A percentile compares a stretch with the other conserved stretches of the same genome.
These are phyloP conservation scores for Pollenia griseotomentosa DNA, from an alignment of 2,888 invertebrate genomes.

Conservation along the genomic window DNA sequence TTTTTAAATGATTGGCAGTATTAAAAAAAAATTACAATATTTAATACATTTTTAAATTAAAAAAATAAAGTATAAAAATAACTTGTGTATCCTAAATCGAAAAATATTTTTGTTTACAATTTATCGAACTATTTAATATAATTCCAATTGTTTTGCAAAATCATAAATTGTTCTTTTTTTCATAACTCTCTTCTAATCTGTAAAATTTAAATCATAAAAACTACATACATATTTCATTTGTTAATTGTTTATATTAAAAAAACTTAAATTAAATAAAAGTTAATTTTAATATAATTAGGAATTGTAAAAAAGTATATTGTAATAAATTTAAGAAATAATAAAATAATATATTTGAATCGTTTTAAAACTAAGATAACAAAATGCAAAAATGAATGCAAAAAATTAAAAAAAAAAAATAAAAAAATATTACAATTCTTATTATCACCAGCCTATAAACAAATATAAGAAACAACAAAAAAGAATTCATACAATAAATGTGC, in stretches of 20 bases:
- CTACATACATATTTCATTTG: slow-evolving; percentile 16
- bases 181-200: too few species aligned
- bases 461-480: slow-evolving; percentile 29
- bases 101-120: too few species aligned
- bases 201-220: too few species aligned
- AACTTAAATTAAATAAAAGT: slow-evolving; percentile 1
- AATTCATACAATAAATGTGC: slow-evolving; percentile 79
- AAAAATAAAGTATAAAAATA: too few species aligned
- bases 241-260: slow-evolving; percentile 36
- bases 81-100: too few species aligned
- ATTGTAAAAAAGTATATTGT: slow-evolving; percentile 44
- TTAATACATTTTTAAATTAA: too few species aligned
- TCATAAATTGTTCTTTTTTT: too few species aligned
- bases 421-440: slow-evolving; percentile 20
- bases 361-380: slow-evolving; percentile 39
- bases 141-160: too few species aligned
- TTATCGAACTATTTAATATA: too few species aligned
- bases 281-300: slow-evolving; percentile 48
- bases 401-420: neutral
- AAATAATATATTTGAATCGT: slow-evolving; percentile 42
- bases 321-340: slow-evolving; percentile 18
- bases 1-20: too few species aligned
- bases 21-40: too few species aligned
- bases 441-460: slow-evolving; percentile 29
- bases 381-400: neutral